Evolutionary conservation across 1,140 invertebrate genomes (phyloP).

Genomic region (Drosophila arawakana): DNA sequence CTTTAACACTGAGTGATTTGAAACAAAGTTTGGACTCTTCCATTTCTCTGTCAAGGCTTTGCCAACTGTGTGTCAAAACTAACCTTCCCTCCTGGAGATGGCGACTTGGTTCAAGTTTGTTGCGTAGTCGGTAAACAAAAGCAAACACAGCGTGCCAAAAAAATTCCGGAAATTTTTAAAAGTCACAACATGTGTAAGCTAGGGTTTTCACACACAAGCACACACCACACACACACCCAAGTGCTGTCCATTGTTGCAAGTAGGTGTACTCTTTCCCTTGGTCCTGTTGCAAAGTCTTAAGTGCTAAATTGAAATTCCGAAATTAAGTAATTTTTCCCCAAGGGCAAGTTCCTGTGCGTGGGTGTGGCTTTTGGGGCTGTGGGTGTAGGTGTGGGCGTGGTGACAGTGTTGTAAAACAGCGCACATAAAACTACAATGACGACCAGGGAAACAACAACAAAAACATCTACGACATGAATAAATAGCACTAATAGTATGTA

Average conservation of each 20-base stretch:
- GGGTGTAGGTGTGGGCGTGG: constrained; percentile 47
- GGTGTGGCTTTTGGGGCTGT: constrained; percentile 1
- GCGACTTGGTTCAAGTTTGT: constrained; percentile 7
- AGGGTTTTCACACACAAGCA: constrained; percentile 58
- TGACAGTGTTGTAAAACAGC: constrained; percentile 58
- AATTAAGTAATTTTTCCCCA: constrained; percentile 80
- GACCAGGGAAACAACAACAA: constrained; percentile 34
- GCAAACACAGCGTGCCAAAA: constrained; percentile 77
- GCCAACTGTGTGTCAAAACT: too few species aligned
- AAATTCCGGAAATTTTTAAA: constrained; percentile 80
- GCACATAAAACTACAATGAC: constrained; percentile 68
- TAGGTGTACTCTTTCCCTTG: constrained; percentile 9
- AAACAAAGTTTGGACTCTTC: too few species aligned
- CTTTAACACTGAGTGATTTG: too few species aligned
- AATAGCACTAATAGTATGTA: constrained; percentile 72
- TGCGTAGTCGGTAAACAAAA: constrained; percentile 70
- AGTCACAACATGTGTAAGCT: constrained; percentile 81
- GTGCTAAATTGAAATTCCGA: constrained; percentile 83
- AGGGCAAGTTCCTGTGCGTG: constrained; percentile 58
- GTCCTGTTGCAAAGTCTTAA: constrained; percentile 58
- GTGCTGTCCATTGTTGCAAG: constrained; percentile 10
- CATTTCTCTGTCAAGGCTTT: too few species aligned
- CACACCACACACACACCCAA: constrained; percentile 6
- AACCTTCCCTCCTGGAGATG: background rate
- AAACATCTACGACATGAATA: constrained; percentile 42